Evolutionary conservation across 2,797 vertebrate species (phyloP), one percentile per base, ranked within the genome.

Genomic region (Austrolebias charrua): DNA sequence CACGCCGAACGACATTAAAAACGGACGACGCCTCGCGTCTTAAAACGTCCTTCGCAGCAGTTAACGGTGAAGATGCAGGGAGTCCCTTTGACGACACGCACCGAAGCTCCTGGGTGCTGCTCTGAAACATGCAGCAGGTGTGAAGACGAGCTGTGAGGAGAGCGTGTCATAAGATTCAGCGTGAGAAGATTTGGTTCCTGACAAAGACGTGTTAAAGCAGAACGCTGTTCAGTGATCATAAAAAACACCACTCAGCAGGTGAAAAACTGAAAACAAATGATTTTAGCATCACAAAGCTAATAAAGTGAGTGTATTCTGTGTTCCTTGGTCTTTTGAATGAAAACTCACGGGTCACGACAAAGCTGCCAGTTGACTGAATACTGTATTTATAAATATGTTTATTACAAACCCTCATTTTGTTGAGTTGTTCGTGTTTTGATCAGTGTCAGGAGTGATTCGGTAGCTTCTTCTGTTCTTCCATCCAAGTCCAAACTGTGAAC

Each of bases 131-230:
- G 3, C 31, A 35, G 20, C 48, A 62, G 3, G 47, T 61, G 55
- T 71, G 43, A 19, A 13, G 51, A 71, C 60, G 46, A 55, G 48
- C 68, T 58, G 64, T 69, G 35, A 15, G 40, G 56, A 57, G 43
- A 11, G 57, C 69, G 44, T 63, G 63, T 71, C 63, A 73, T 62
- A 11, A 63, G 24, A 55, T 49, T 49, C 70, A 76, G 14, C 1
- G 8, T 58, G 33, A 54, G 44, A 9, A 67, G 33, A 60, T 74
- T 47, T 49, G 16, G 7, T 69, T 66, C 70, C 43, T 57, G 63
- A 47, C 69, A 62, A 70, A 50, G 44, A 75, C 53, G 59, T 76
- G 56, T 71, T 40, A 48, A 49, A 63, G 19, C 31, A n/a, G 33
- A 47, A 54, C 24, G 38, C 40, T 31, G 49, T 19, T 43, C 24